Evolutionary conservation across 2,113 vertebrate genomes (phyloP), one percentile per base, ranked within the genome.

Genomic region (Aphelocoma coerulescens): DNA sequence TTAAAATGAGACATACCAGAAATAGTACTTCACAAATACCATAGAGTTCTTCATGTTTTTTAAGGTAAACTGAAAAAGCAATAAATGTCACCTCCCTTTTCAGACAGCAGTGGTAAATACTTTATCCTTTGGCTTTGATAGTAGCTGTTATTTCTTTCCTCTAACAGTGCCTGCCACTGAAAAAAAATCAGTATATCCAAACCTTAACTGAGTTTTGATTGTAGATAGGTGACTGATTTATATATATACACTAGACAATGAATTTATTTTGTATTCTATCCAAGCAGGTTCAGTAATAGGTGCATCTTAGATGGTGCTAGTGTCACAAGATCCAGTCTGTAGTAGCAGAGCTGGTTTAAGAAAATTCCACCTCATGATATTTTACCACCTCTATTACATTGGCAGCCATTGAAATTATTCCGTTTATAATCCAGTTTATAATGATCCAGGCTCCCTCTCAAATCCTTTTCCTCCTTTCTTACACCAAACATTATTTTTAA

Each of bases 241-340:
- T 44, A 19, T 48, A 24, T 13, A 39, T 35, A 43, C 10, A 10
- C 24, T 19, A 49, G 23, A 41, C 12, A 46, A 16, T 62, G 1
- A 22, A 54, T 75, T 81, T 58, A 18, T 66, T 81, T 55, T 65
- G 11, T 88, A 8, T 76, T 82, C 44, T 49, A 41, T 33, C 55
- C 20, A 59, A 59, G 24, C 49, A 57, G 52, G 28, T 43, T 74
- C 0, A 0, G 7, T 44, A 83, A 58, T 1, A 26, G 49, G 19
- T 54, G 28, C 22, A 10, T 67, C 30, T 78, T 63, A 49, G 41
- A 26, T 10, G 1, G 51, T 44, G 41, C 66, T 69, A 26, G 9
- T 85, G 82, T 72, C 30, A 30, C 4, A 32, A 74, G 54, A 37
- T 24, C 35, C 28, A 8, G 22, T 51, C 62, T 71, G 24, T n/a